Base-by-base conservation (phyloP, 2,888 invertebrate genomes). In the Nipponacmea schrenckii region DNA sequence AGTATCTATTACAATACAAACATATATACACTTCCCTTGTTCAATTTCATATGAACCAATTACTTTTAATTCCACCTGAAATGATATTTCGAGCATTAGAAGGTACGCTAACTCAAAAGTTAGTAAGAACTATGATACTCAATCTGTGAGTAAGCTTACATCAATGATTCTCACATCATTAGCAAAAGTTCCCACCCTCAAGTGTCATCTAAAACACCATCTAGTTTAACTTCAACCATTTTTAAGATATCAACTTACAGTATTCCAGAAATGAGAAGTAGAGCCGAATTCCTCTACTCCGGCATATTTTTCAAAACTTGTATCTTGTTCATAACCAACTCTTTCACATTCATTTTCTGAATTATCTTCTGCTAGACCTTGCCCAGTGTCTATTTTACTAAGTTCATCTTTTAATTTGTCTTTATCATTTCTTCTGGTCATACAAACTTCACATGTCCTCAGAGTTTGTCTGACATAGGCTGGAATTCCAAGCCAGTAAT, bases 11-110 rank as follows among this genome's bases (percentile, higher is more conserved):
- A 76, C 76, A 24, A 79, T 74, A 65, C 78, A 72, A 14, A 80
- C 77, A 74, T 78, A 79, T 45, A 72, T 67, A 27, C 50, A 68
- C 66, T 72, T 69, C 65, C 73, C 72, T 31, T 70, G 68, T 63
- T 70, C 73, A 71, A 72, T 70, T 27, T 44, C 44, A 64, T 71
- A 79, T n/a, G 81, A 79, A 15, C 81, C 80, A 62, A 81, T 39
- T 10, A 81, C 68, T 67, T 78, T 77, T 27, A 81, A 64, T 45
- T 82, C 82, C 46, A 81, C 82, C 82, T 82, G 68, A 1, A 72
- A 74, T 24, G 56, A 56, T 24, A 39, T 39, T 39, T 10, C 10
- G 39, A 39, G 39, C 39, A 39, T 8, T 2, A 39, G n/a, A n/a
- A n/a, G n/a, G n/a, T n/a, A n/a, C n/a, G n/a, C n/a, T n/a, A n/a